These are phyloP conservation scores for Callionymus lyra DNA, from an alignment of 2,113 vertebrate species.

Conservation along the genomic window DNA sequence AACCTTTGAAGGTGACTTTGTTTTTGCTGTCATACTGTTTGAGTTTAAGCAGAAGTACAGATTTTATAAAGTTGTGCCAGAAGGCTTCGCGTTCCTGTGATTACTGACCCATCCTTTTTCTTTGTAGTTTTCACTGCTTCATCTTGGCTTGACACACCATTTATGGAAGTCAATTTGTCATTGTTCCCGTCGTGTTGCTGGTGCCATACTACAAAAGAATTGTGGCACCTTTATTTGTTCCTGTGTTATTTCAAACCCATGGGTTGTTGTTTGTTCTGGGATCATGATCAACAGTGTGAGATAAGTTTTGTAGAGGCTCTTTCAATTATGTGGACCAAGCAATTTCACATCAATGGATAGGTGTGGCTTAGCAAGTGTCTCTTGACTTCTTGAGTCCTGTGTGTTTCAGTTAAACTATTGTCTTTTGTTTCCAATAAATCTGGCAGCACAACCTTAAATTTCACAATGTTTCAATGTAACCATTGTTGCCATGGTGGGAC, in stretches of 20 bases:
- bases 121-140: no score
- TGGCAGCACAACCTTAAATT: slow-evolving; percentile 14
- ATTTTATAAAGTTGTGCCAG: slow-evolving; percentile 17
- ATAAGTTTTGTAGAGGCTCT: no score
- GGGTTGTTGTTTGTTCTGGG: no score
- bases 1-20: slow-evolving; percentile 15
- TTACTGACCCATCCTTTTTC: slow-evolving; percentile 15
- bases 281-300: no score
- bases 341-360: slow-evolving; percentile 16
- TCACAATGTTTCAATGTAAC: slow-evolving; percentile 21
- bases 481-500: slow-evolving; percentile 5
- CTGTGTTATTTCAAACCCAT: no score
- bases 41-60: slow-evolving; percentile 7
- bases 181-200: no score
- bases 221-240: no score
- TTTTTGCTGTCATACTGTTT: slow-evolving; percentile 1
- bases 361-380: not conserved
- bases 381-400: no score
- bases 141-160: no score
- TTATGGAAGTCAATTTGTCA: no score
- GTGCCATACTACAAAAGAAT: no score
- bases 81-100: slow-evolving; percentile 10
- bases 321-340: slow-evolving; percentile 49
- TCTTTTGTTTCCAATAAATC: slow-evolving; percentile 9
- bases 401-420: slow-evolving; percentile 18